phyloP scores from a whole-genome alignment of 30 jellyfish, hydroid and myxozoan genomes.

The Aurelia sp. region DNA sequence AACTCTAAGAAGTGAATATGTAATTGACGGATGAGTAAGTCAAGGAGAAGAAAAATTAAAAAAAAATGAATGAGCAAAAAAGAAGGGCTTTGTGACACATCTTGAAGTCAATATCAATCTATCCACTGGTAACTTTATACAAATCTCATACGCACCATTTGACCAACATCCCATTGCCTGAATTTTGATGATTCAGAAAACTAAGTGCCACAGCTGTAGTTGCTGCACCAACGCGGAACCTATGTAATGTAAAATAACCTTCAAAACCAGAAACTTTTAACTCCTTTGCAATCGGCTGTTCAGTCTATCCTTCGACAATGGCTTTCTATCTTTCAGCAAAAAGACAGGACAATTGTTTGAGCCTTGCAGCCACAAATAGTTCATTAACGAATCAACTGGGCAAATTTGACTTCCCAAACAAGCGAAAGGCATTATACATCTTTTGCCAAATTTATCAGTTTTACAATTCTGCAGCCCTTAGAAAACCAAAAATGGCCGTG shows the following conservation, averaged over 20 bases:
- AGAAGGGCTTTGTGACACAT: too few relatives aligned
- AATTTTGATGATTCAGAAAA: conserved; percentile 16
- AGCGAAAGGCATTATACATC: too few relatives aligned
- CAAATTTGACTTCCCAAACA: too few relatives aligned
- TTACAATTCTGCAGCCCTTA: conserved; percentile 41
- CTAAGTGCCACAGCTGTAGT: conserved; percentile 41
- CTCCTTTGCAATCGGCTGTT: background rate
- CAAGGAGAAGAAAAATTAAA: too few relatives aligned
- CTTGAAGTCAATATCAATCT: background rate
- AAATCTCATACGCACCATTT: conserved; percentile 13
- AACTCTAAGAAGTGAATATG: too few relatives aligned
- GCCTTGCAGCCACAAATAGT: too few relatives aligned
- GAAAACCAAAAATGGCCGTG: conserved; percentile 24
- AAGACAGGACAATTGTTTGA: too few relatives aligned
- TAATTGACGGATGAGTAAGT: too few relatives aligned
- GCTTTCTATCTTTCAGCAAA: too few relatives aligned
- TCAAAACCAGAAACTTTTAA: conserved; percentile 9
- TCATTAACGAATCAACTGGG: too few relatives aligned
- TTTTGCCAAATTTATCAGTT: conserved; percentile 12
- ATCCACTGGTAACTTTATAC: background rate
- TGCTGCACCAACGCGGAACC: conserved; percentile 52
- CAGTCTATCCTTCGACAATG: background rate
- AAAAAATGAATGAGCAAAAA: too few relatives aligned
- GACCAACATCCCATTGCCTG: conserved; percentile 54
- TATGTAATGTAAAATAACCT: conserved; percentile 20